phyloP scores from a whole-genome alignment of 2,113 vertebrate genomes.

The Embiotoca jacksoni region DNA sequence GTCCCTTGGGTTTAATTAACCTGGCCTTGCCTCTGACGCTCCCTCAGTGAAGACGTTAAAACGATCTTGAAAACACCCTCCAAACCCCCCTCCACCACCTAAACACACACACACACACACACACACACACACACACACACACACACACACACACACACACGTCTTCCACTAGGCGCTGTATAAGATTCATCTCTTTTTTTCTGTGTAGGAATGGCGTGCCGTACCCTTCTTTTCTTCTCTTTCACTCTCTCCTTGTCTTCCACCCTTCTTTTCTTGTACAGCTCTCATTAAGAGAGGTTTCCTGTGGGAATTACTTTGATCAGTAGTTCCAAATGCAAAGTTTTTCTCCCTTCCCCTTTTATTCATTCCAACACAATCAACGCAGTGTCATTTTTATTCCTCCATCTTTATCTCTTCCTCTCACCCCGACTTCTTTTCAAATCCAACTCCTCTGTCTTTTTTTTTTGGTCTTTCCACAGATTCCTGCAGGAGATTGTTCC shows the following conservation, averaged over 20 bases:
- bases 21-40: constrained; percentile 81
- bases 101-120: background rate
- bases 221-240: constrained; percentile 55
- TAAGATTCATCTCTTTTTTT: constrained; percentile 59
- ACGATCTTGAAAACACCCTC: constrained; percentile 76
- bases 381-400: constrained; percentile 60
- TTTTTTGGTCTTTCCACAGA: constrained; percentile 24
- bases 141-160: constrained; percentile 22
- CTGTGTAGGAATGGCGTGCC: constrained; percentile 59
- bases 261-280: constrained; percentile 59
- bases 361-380: constrained; percentile 68
- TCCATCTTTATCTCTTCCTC: constrained; percentile 29
- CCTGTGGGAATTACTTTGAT: constrained; percentile 81
- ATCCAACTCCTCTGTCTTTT: constrained; percentile 53
- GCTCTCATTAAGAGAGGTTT: constrained; percentile 79
- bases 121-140: constrained; percentile 12
- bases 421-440: constrained; percentile 36
- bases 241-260: constrained; percentile 66
- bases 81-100: constrained; percentile 40
- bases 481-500: constrained; percentile 54
- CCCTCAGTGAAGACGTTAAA: constrained; percentile 82
- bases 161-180: constrained; percentile 47
- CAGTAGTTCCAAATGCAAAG: constrained; percentile 77
- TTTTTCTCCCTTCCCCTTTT: constrained; percentile 66
- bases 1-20: constrained; percentile 87